Evolutionary conservation across 2,888 invertebrate species (phyloP).

Genomic region (Liodrosophila aerea): DNA sequence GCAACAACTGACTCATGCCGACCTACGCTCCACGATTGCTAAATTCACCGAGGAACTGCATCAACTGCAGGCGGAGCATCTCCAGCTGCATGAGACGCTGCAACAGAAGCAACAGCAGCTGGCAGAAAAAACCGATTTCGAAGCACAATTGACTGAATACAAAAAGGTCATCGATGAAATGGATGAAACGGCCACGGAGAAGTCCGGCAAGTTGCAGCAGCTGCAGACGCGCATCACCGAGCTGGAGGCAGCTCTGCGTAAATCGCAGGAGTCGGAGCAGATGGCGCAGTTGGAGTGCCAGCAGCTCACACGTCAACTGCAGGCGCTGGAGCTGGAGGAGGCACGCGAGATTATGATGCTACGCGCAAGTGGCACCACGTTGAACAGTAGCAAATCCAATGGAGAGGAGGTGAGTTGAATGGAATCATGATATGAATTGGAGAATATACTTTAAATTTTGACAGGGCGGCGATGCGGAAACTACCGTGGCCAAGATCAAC

Average conservation of each 20-base stretch:
- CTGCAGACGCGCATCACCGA: constrained; percentile 51
- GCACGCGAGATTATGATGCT: constrained; percentile 64
- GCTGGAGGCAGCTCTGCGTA: constrained; percentile 50
- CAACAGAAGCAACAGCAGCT: constrained; percentile 42
- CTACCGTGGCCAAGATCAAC: constrained; percentile 86
- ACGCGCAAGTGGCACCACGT: constrained; percentile 50
- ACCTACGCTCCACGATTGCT: no score
- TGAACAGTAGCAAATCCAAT: background rate
- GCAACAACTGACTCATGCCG: constrained; percentile 28
- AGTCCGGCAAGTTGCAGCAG: constrained; percentile 45
- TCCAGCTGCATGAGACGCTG: constrained; percentile 38
- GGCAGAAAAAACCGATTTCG: constrained; percentile 54
- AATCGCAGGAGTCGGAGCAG: constrained; percentile 50
- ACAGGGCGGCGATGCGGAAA: constrained; percentile 83
- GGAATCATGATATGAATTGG: no score
- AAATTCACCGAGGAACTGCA: constrained; percentile 37
- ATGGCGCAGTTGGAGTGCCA: constrained; percentile 43
- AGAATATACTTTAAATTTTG: no score
- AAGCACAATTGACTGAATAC: constrained; percentile 66
- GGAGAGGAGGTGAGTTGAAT: constrained; percentile 29
- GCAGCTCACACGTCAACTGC: constrained; percentile 57
- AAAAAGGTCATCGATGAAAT: constrained; percentile 76
- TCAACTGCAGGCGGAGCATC: constrained; percentile 48
- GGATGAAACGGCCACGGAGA: constrained; percentile 64
- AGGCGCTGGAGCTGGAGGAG: constrained; percentile 65